These are phyloP conservation scores for Pocillopora meandrina DNA, from an alignment of 92 coral and sea anemone species.

Conservation along the genomic window DNA sequence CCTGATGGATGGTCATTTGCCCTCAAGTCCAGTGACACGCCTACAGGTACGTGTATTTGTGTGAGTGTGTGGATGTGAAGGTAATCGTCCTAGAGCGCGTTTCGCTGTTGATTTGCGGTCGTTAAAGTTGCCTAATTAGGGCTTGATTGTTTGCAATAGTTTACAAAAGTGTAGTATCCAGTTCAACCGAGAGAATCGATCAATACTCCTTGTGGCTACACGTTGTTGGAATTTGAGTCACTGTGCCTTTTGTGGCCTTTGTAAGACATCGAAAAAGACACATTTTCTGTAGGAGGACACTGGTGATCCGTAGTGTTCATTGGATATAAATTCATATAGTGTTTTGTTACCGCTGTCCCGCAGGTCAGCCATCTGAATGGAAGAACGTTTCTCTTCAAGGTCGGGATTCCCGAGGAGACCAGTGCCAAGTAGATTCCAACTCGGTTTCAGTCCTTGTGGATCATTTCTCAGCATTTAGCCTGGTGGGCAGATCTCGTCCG, in stretches of 20 bases:
- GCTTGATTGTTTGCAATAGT: too few relatives aligned
- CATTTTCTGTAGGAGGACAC: too few relatives aligned
- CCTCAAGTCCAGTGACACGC: conserved; percentile 94
- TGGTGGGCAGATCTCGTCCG: conserved; percentile 51
- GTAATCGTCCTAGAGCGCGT: too few relatives aligned
- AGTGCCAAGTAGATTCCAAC: conserved; percentile 89
- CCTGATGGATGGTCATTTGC: conserved; percentile 99
- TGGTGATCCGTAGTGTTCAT: background rate
- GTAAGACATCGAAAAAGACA: too few relatives aligned
- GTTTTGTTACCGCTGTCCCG: background rate
- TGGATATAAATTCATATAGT: background rate
- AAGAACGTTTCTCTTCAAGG: conserved; percentile 79
- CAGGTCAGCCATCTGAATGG: conserved; percentile 86
- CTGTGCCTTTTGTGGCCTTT: too few relatives aligned
- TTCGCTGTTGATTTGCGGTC: too few relatives aligned
- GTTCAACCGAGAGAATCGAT: too few relatives aligned
- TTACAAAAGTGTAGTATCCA: too few relatives aligned
- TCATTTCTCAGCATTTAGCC: conserved; percentile 78
- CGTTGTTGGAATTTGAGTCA: too few relatives aligned
- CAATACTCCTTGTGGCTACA: too few relatives aligned
- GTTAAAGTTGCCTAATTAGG: too few relatives aligned
- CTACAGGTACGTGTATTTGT: conserved; percentile 64
- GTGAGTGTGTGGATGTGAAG: too few relatives aligned
- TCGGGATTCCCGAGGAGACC: conserved; percentile 71
- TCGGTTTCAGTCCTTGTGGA: conserved; percentile 97